A percentile compares a stretch with the other conserved stretches of the same genome.
phyloP scores from a whole-genome alignment of 2,888 invertebrate genomes.

The Andrena camellia region DNA sequence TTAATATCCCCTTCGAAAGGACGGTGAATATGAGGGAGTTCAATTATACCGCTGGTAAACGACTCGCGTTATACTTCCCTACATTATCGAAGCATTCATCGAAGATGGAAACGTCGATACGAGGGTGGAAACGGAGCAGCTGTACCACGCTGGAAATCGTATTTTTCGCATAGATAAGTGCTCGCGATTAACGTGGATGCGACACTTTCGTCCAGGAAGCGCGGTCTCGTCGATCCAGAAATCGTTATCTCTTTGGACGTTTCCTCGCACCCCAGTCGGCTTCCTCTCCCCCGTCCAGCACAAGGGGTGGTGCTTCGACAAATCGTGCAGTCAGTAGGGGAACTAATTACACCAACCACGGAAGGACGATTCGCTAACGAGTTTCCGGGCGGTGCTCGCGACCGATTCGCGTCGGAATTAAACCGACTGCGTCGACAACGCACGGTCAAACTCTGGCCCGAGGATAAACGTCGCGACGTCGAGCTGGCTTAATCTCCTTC shows the following conservation, averaged over 20 bases:
- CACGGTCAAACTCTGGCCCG: conserved; percentile 50
- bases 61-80: too few relatives aligned
- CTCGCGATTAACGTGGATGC: conserved; percentile 27
- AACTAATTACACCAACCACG: conserved; percentile 67
- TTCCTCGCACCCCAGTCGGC: conserved; percentile 2
- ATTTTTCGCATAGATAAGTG: conserved; percentile 15
- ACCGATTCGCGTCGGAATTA: conserved; percentile 65
- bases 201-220: conserved; percentile 15
- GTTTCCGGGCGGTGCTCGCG: conserved; percentile 61
- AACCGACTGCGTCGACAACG: conserved; percentile 46
- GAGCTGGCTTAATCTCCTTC: conserved; percentile 45
- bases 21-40: too few relatives aligned
- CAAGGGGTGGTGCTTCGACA: conserved; percentile 51
- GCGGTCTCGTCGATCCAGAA: conserved; percentile 35
- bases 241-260: conserved; percentile 50
- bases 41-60: too few relatives aligned
- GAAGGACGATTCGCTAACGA: conserved; percentile 68
- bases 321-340: conserved; percentile 47
- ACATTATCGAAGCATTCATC: neutral
- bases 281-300: neutral
- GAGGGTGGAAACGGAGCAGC: neutral
- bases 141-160: conserved; percentile 19
- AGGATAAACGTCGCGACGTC: conserved; percentile 43
- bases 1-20: too few relatives aligned
- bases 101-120: neutral